phyloP scores from a whole-genome alignment of 2,113 vertebrate genomes.

The Oncorhynchus nerka region DNA sequence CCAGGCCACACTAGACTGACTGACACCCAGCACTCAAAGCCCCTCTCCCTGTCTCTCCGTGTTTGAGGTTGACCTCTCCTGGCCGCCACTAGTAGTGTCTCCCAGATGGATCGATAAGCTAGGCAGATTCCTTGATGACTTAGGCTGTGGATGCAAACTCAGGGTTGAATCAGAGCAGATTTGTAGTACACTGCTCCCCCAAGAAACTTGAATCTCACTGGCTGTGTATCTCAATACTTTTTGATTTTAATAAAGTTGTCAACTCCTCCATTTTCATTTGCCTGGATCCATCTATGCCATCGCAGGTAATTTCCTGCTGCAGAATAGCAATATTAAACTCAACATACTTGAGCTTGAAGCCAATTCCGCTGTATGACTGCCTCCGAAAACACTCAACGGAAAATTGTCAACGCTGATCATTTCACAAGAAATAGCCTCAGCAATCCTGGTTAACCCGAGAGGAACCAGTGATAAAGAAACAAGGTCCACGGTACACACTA shows the following conservation, averaged over 20 bases:
- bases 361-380: slow-evolving; percentile 18
- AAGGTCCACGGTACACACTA: slow-evolving; percentile 9
- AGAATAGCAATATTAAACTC: slow-evolving; percentile 12
- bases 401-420: slow-evolving; percentile 20
- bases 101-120: not conserved
- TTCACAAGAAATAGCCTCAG: slow-evolving; percentile 29
- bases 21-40: slow-evolving; percentile 3
- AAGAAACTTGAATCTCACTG: not conserved
- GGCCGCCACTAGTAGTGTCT: slow-evolving; percentile 2
- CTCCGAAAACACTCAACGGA: slow-evolving; percentile 24
- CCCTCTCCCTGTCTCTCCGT: not conserved
- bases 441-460: slow-evolving; percentile 8
- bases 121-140: slow-evolving; percentile 6
- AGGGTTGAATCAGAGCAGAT: not conserved
- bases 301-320: slow-evolving; percentile 21
- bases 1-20: slow-evolving; percentile 9
- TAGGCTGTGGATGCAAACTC: not conserved
- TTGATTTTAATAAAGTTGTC: slow-evolving; percentile 18
- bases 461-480: not conserved
- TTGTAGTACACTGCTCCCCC: not conserved
- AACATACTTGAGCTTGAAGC: slow-evolving; percentile 25
- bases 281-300: slow-evolving; percentile 39
- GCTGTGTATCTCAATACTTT: not conserved
- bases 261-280: slow-evolving; percentile 40
- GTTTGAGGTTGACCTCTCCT: slow-evolving; percentile 17